Evolutionary conservation across 2,797 vertebrate genomes (phyloP).

Genomic region (Synanceia verrucosa): DNA sequence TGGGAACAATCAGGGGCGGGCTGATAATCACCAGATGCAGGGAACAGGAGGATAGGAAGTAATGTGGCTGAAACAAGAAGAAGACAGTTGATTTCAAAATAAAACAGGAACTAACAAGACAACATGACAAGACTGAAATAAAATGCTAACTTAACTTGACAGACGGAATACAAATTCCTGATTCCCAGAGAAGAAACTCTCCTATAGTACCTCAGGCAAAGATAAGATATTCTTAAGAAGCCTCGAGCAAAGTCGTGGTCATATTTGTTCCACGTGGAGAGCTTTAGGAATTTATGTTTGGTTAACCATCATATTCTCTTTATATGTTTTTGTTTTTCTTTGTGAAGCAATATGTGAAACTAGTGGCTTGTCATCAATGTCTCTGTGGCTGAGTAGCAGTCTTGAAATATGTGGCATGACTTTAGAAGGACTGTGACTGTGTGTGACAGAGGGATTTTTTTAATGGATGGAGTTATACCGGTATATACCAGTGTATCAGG

Average conservation of each 20-base stretch:
- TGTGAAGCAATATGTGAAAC: background rate
- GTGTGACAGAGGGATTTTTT: background rate
- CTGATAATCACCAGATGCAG: too few species aligned
- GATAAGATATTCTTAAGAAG: background rate
- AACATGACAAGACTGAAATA: too few species aligned
- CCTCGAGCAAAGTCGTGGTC: background rate
- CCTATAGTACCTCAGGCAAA: background rate
- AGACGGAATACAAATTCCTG: background rate
- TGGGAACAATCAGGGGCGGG: too few species aligned
- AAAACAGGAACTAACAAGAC: too few species aligned
- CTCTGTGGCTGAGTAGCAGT: background rate
- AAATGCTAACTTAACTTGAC: too few species aligned
- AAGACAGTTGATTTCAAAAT: too few species aligned
- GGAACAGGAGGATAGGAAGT: too few species aligned
- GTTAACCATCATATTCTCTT: background rate
- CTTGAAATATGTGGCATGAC: background rate
- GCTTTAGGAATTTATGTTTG: background rate
- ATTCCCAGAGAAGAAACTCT: background rate
- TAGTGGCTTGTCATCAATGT: background rate
- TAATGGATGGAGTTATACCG: too few species aligned
- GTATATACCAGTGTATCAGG: background rate
- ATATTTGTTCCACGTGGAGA: background rate
- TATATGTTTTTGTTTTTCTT: background rate
- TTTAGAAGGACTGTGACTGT: background rate
- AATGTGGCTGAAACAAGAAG: too few species aligned